Base-by-base conservation (phyloP, 2,113 vertebrate genomes). In the Pyxicephalus adspersus region DNA sequence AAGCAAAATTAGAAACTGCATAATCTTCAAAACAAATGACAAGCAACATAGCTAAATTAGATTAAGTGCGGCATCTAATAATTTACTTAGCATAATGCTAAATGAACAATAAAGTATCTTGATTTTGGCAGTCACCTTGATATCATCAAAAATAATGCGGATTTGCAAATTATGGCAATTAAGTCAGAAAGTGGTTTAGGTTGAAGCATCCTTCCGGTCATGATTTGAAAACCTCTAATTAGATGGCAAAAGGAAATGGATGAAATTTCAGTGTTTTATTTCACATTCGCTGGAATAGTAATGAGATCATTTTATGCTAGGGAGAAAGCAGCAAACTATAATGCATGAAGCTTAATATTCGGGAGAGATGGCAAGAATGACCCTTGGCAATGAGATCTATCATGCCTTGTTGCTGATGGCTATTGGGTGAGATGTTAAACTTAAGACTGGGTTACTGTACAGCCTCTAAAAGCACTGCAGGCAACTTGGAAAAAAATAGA, bases 141-240 rank as follows among this genome's bases (percentile, higher is more conserved):
- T 74, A 64, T 66, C 66, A 82, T 75, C 60, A 82, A 58, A 45
- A 75, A 82, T 82, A 74, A 64, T 66, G 52, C 34, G 28, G 60
- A n/a, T 75, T 66, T 75, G 71, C 28, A 74, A 73, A 81, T 75
- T 65, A 75, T 50, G 52, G 70, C 71, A 82, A 82, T 82, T 82
- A 82, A 75, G 52, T 65, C 31, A 82, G 38, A 66, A 65, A 54
- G 34, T 52, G 23, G 60, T 65, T 73, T 81, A 61, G 29, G 52
- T 63, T 82, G 45, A 51, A 51, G 71, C 60, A 31, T 73, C 70
- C 79, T 81, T 81, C 79, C 54, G 70, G 79, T 50, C 71, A 82
- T 82, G 60, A 75, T 75, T 73, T 55, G 58, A 82, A 70, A 82
- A 57, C 29, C 63, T 82, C 61, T 65, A 75, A 82, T 75, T 75